Conservation (phyloP, 2,113 vertebrate genomes). For the Oenanthe melanoleuca region DNA sequence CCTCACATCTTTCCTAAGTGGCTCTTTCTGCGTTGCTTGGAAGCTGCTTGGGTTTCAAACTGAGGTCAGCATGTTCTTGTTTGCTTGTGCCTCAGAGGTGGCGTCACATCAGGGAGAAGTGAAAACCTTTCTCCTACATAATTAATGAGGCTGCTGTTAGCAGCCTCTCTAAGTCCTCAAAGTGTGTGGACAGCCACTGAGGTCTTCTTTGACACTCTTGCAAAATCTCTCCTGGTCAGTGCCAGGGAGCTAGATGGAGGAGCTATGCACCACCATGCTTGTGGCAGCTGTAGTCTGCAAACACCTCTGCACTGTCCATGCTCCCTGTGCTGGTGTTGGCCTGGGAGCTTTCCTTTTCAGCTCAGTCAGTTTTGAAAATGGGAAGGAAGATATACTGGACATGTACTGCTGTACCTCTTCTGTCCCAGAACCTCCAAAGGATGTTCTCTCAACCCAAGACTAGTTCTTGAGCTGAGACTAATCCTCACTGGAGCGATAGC, state of each 20-base stretch:
- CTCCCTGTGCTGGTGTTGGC: neutral
- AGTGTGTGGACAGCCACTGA: neutral
- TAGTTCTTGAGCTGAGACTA: neutral
- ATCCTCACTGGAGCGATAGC: neutral
- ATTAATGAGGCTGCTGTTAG: neutral
- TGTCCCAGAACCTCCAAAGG: neutral
- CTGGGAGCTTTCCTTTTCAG: neutral
- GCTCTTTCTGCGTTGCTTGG: neutral
- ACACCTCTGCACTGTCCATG: neutral
- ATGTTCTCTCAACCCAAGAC: neutral
- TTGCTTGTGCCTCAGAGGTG: neutral
- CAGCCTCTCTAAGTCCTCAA: neutral
- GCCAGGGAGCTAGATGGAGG: accelerated
- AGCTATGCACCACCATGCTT: accelerated
- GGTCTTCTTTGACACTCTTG: neutral
- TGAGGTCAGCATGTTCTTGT: neutral
- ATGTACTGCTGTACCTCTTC: neutral
- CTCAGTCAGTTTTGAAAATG: neutral
- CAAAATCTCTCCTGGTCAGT: neutral
- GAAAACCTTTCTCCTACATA: neutral
- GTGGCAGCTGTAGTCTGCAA: neutral
- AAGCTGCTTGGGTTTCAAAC: neutral
- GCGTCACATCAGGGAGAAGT: neutral
- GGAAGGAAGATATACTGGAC: neutral
- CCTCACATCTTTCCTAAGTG: neutral